These are phyloP conservation scores for Caenorhabditis parvicauda DNA, from an alignment of 2,888 invertebrate genomes.

Conservation along the genomic window DNA sequence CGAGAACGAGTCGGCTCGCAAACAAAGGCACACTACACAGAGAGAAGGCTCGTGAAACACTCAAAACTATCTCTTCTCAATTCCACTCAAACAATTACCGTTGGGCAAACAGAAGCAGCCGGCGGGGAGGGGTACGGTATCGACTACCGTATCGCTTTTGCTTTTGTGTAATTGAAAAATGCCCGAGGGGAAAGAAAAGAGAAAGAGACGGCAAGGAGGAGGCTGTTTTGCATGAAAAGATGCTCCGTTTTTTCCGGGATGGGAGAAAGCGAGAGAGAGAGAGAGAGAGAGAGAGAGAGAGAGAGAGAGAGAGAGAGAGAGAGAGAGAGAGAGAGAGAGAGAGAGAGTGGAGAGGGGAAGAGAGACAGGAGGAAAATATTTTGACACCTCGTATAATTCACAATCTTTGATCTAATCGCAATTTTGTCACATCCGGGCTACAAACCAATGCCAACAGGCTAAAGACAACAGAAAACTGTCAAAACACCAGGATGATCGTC, in stretches of 20 bases:
- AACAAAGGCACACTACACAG: too few relatives aligned
- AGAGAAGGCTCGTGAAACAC: too few relatives aligned
- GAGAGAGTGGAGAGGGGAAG: neutral
- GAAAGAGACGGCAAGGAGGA: neutral
- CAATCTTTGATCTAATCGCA: slow-evolving; percentile 14
- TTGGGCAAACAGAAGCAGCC: slow-evolving; percentile 2
- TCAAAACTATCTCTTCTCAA: neutral
- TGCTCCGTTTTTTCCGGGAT: slow-evolving; percentile 5
- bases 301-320: slow-evolving; percentile 5
- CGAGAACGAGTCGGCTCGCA: too few relatives aligned
- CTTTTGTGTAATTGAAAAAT: too few relatives aligned
- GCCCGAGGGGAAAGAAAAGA: slow-evolving; percentile 7
- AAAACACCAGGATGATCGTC: too few relatives aligned
- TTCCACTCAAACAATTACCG: neutral
- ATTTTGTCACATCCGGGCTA: too few relatives aligned
- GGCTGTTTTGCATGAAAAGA: too few relatives aligned
- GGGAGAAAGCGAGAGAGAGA: slow-evolving; percentile 9
- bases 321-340: slow-evolving; percentile 1
- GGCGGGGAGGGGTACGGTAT: slow-evolving; percentile 13
- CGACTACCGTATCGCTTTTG: too few relatives aligned
- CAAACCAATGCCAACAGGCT: too few relatives aligned
- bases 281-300: slow-evolving; percentile 10
- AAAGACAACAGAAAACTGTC: too few relatives aligned
- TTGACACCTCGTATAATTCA: slow-evolving; percentile 3
- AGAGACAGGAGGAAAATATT: slow-evolving; percentile 2